A percentile compares a stretch with the other conserved stretches of the same genome.
phyloP scores from a whole-genome alignment of 2,113 vertebrate genomes.

The Tachuris rubrigastra region DNA sequence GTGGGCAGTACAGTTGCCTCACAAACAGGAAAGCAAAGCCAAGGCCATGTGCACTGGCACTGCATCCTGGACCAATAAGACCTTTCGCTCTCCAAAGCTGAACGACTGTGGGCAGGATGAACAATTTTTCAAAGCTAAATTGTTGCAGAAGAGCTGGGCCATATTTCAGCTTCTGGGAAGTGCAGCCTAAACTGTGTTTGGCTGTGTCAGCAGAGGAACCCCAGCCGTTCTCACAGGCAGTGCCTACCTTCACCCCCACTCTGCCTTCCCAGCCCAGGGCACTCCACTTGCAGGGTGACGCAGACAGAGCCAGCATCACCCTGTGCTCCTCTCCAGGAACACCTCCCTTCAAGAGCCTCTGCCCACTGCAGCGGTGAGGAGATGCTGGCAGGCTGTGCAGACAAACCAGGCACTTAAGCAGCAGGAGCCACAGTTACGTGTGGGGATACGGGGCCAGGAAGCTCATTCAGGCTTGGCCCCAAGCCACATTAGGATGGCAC shows the following conservation, averaged over 20 bases:
- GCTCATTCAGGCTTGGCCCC: not conserved
- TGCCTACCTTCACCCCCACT: not conserved
- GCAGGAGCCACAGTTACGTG: not conserved
- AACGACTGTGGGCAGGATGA: not conserved
- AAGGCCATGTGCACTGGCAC: not conserved
- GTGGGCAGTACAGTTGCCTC: not conserved
- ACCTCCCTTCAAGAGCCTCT: not conserved
- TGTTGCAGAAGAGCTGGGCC: not conserved
- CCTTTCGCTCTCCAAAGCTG: not conserved
- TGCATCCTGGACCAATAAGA: not conserved
- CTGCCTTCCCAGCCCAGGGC: not conserved
- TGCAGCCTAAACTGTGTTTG: fast-evolving
- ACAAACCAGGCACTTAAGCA: not conserved
- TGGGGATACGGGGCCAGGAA: not conserved
- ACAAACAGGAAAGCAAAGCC: not conserved
- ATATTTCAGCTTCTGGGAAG: not conserved
- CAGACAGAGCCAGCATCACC: not conserved
- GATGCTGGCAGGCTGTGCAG: not conserved
- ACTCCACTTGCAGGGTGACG: not conserved
- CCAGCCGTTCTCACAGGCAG: not conserved
- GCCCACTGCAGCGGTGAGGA: not conserved
- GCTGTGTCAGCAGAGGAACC: not conserved
- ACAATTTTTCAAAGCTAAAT: not conserved
- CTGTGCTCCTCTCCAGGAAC: not conserved
- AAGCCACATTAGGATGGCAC: not conserved